Base-by-base conservation (phyloP, 2,113 vertebrate genomes). In the Eudyptes chrysolophus region DNA sequence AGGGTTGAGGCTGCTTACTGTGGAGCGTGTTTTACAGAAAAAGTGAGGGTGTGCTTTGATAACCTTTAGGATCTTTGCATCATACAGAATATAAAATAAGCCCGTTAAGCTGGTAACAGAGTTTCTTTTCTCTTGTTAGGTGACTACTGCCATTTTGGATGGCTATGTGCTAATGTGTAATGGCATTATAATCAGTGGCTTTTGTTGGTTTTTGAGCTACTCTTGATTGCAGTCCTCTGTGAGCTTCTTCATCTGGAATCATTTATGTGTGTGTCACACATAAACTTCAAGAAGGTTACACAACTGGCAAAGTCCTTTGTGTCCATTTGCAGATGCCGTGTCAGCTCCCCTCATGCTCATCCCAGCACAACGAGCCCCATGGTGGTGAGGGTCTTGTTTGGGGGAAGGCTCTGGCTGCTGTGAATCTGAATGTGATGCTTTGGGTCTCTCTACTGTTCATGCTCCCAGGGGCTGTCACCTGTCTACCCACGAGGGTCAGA, bases 121-220 rank as follows among this genome's bases (percentile, higher is more conserved):
- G 88, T 88, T 91, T 51, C 32, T 87, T 70, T 91, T 79, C 49
- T 70, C 83, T 74, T 32, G 10, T 46, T 76, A 54, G 57, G n/a
- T 91, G 44, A 69, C 60, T 92, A 13, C 75, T 93, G 60, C 34
- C 58, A n/a, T 80, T 94, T 81, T 80, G 49, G 16, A 70, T 82
- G n/a, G 19, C 58, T 77, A 0, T 80, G 22, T 91, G 29, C 64
- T 87, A 42, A 42, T 42, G 76, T 78, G 60, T 60, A 87, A 34
- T 74, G 58, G 21, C n/a, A 29, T 72, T 85, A 65, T 29, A 89
- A 87, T 83, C 84, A 68, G 51, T 58, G 48, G 30, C 54, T 96
- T 94, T 89, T 85, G 13, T 75, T 92, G 58, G 17, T 72, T 92
- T 84, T 84, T 92, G 46, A 55, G 52, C 70, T 85, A 27, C 16